Conservation (phyloP, 1,140 invertebrate genomes). For the Sinella curviseta region DNA sequence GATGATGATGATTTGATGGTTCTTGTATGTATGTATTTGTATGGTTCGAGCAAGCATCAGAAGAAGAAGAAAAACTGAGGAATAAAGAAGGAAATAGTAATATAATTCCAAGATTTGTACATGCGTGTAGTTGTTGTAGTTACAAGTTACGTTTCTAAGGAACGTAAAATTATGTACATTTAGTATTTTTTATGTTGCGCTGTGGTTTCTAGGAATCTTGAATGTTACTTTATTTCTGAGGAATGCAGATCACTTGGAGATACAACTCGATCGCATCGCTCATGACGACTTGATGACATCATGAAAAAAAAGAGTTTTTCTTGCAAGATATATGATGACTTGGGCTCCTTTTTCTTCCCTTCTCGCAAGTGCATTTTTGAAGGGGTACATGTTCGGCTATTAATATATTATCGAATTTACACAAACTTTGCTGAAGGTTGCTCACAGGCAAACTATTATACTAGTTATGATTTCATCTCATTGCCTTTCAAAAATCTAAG, state of each 20-base stretch:
- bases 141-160: neutral
- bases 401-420: too few species aligned
- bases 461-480: too few species aligned
- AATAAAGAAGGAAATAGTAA: slow-evolving; percentile 7
- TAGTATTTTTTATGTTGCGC: too few species aligned
- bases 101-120: neutral
- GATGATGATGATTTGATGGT: slow-evolving; percentile 21
- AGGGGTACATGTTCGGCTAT: too few species aligned
- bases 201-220: neutral
- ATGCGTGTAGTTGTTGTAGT: neutral
- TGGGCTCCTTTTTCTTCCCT: neutral
- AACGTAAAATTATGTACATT: too few species aligned
- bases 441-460: too few species aligned
- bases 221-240: slow-evolving; percentile 3
- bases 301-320: too few species aligned
- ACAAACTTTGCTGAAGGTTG: too few species aligned
- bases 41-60: too few species aligned
- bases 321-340: slow-evolving; percentile 31
- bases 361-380: too few species aligned
- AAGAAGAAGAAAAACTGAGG: neutral
- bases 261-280: slow-evolving; percentile 44
- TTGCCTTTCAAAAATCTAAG: too few species aligned
- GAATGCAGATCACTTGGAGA: slow-evolving; percentile 46
- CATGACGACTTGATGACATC: slow-evolving; percentile 41
- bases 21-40: neutral